Percentiles rank a stretch among this genome's conserved stretches.
Conservation (phyloP, 2,888 invertebrate genomes). For the Drosophila quasianomalipes region DNA sequence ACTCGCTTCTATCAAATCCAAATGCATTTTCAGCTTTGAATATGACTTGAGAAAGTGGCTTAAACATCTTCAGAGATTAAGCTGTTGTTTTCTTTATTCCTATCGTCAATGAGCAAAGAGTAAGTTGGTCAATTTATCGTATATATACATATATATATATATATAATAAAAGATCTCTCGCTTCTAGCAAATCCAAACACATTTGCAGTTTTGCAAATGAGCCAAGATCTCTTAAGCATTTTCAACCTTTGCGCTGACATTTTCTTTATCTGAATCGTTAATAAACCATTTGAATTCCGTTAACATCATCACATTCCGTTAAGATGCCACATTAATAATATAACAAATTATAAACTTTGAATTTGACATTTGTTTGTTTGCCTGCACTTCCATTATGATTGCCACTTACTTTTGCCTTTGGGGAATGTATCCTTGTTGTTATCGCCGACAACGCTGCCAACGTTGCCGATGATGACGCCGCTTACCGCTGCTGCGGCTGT, state of each 20-base stretch:
- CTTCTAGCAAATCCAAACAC: background rate
- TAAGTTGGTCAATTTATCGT: background rate
- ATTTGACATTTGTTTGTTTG: background rate
- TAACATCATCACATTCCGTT: background rate
- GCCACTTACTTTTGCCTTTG: slow-evolving; percentile 91
- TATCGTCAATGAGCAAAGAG: background rate
- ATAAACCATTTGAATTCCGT: background rate
- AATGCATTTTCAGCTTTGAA: background rate
- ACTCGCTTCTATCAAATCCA: background rate
- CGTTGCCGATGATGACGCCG: slow-evolving; percentile 10
- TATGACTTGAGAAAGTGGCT: background rate
- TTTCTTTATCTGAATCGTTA: background rate
- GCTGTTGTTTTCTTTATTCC: background rate
- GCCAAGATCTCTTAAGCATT: background rate
- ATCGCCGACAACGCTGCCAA: slow-evolving; percentile 38
- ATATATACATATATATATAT: background rate
- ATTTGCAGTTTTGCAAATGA: background rate
- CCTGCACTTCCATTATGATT: background rate
- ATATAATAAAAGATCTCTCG: background rate
- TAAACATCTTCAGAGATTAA: background rate
- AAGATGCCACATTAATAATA: background rate
- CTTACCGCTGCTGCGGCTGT: slow-evolving; percentile 50
- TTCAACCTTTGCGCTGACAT: background rate
- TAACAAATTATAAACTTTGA: background rate
- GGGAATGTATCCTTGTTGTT: slow-evolving; percentile 87